Base-by-base conservation (phyloP, 1,140 invertebrate species). In the Helicoverpa armigera region DNA sequence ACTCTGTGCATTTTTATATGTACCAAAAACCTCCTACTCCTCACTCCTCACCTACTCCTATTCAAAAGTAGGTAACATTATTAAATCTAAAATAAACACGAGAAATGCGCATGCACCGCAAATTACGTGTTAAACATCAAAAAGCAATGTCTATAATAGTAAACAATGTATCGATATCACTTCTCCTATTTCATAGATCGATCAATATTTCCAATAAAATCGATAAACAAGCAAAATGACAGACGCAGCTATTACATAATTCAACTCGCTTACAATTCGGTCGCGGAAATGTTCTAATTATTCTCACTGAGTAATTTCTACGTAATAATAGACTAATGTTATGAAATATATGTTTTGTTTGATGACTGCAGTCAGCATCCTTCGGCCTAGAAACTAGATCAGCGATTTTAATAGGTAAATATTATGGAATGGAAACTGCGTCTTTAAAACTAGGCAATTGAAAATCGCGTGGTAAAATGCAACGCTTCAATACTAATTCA, bases 131-230 rank as follows among this genome's bases (percentile, higher is more conserved):
- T 1, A 3, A 3, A 29, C 18, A 12, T 23, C 9, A 70, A 53
- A 31, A 53, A 51, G 23, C 54, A 77, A 63, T 18, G n/a, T 10
- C 18, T 18, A 50, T 75, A 65, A 54, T 74, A 80, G 82, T 89
- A 88, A 91, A 90, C 86, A 89, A 87, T 18, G 56, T 60, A 50
- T 86, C 86, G 85, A 89, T 88, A 85, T 81, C 56, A 60, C 35
- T 16, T 65, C 69, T 89, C 88, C 60, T 82, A 90, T 91, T 91
- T 81, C 88, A 82, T 83, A 84, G 31, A 88, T 88, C 85, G 83
- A 83, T 84, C 83, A 84, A 67, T 70, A 78, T 83, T 86, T 88
- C 74, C 73, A 80, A 72, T 82, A 78, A 81, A 77, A 84, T 83
- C 82, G 82, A 82, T 74, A 79, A 75, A 75, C 35, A 61, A 16